These are phyloP conservation scores for Epizoanthus ramosus DNA, from an alignment of 92 coral and sea anemone genomes.

Conservation along the genomic window DNA sequence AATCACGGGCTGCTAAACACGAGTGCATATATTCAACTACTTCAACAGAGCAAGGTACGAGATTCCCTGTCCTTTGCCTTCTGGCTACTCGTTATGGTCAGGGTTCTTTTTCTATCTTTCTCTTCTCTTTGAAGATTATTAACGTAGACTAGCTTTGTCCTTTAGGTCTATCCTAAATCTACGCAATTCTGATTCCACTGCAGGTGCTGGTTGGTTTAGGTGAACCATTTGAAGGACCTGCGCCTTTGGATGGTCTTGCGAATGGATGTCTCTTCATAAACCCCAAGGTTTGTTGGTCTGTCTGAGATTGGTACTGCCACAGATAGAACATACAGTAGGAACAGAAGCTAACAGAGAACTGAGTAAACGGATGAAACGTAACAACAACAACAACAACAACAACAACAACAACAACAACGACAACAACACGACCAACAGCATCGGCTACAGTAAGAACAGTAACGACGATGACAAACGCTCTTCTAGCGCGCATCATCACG, in stretches of 20 bases:
- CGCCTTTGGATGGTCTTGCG: slow-evolving; percentile 93
- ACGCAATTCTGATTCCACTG: neutral
- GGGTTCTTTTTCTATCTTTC: neutral
- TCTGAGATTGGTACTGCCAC: neutral
- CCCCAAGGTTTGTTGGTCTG: slow-evolving; percentile 71
- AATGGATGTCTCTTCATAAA: slow-evolving; percentile 91
- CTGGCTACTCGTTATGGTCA: neutral
- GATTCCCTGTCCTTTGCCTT: neutral
- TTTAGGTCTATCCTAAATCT: neutral
- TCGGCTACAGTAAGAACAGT: too few relatives aligned
- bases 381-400: neutral
- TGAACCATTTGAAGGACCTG: slow-evolving; percentile 95
- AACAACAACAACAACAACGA: neutral
- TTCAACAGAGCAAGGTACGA: slow-evolving; percentile 69
- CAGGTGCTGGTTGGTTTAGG: slow-evolving; percentile 95
- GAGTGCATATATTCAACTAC: slow-evolving; percentile 46
- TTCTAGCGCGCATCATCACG: too few relatives aligned
- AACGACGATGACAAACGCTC: too few relatives aligned
- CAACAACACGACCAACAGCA: neutral
- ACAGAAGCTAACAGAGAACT: neutral
- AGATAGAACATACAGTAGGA: neutral
- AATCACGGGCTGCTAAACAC: slow-evolving; percentile 76
- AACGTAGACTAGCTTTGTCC: neutral
- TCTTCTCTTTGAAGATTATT: neutral
- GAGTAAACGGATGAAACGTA: neutral